Percentiles rank a stretch among this genome's conserved stretches.
These are phyloP conservation scores for Rhinoptilus africanus DNA, from an alignment of 2,113 vertebrate genomes.

Conservation along the genomic window DNA sequence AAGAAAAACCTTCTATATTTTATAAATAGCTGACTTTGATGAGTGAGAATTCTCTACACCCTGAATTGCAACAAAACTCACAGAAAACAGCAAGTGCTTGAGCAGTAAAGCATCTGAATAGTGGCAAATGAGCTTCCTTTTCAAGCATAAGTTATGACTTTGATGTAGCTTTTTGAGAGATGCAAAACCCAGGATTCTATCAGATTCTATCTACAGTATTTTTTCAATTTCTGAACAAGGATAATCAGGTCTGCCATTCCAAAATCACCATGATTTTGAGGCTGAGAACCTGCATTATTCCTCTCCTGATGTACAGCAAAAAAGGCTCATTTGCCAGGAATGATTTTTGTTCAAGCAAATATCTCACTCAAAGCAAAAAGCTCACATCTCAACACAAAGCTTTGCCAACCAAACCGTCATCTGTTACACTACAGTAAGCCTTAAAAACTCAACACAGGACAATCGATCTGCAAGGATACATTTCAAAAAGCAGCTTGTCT, in stretches of 20 bases:
- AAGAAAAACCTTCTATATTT: not conserved
- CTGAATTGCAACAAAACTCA: not conserved
- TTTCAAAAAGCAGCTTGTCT: not conserved
- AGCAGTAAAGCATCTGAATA: not conserved
- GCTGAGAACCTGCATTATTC: not conserved
- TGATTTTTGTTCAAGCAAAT: not conserved
- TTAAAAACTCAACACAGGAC: not conserved
- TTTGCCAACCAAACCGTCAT: not conserved
- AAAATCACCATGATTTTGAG: not conserved
- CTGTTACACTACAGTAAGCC: not conserved
- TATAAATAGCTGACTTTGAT: not conserved
- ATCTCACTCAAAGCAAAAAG: not conserved
- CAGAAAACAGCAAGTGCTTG: not conserved
- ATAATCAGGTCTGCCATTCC: not conserved
- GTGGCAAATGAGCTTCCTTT: slow-evolving; percentile 18
- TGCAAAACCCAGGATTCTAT: not conserved
- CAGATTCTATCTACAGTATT: not conserved
- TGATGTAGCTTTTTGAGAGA: not conserved
- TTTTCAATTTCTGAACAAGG: not conserved
- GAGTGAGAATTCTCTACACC: not conserved
- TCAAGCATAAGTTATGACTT: not conserved
- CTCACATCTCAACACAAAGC: not conserved
- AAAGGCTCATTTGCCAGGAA: not conserved
- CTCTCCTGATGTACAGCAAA: not conserved
- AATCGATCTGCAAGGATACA: not conserved